Evolutionary conservation across 2,113 vertebrate species (phyloP), one percentile per base, ranked within the genome.

Genomic region (Myocastor coypus): DNA sequence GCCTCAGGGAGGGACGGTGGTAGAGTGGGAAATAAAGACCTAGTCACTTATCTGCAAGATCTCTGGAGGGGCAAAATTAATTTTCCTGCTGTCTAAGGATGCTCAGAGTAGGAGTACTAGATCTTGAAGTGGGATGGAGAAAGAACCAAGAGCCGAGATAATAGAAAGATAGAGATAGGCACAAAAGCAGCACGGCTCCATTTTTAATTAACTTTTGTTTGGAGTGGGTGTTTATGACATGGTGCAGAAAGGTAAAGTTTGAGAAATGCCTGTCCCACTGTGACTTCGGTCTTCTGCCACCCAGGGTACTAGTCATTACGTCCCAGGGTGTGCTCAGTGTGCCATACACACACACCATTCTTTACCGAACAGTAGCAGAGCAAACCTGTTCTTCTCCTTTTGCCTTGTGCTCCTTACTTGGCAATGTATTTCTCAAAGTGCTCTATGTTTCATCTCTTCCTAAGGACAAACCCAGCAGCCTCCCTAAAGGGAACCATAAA

Each of bases 61-160:
- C 71, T 80, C n/a, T 40, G 42, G 87, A 69, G 0, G 5, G 94
- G 7, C 73, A 86, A 91, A 93, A 92, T 91, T 52, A 92, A 92
- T 83, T 84, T 83, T 89, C 81, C 73, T 40, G 2, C 88, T 86
- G 83, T 85, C 94, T 30, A 63, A 92, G 88, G 94, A 57, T 81
- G 50, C 40, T 64, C 50, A 14, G 64, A 89, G 80, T 69, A 86
- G 34, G 85, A 89, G 64, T 83, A 63, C 28, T 91, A 50, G 88
- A 94, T 94, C 95, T 95, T 42, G 64, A 92, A 83, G 55, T 59
- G n/a, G 81, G 91, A 94, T 89, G 28, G 92, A 87, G 89, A 78
- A 71, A 32, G 87, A 87, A 50, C 68, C 85, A 57, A 63, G 37
- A 55, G 32, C 61, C n/a, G 13, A 89, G 75, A 63, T 37, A 34